Evolutionary conservation across 2,797 vertebrate species (phyloP), one percentile per base, ranked within the genome.

Genomic region (Decapterus maruadsi): DNA sequence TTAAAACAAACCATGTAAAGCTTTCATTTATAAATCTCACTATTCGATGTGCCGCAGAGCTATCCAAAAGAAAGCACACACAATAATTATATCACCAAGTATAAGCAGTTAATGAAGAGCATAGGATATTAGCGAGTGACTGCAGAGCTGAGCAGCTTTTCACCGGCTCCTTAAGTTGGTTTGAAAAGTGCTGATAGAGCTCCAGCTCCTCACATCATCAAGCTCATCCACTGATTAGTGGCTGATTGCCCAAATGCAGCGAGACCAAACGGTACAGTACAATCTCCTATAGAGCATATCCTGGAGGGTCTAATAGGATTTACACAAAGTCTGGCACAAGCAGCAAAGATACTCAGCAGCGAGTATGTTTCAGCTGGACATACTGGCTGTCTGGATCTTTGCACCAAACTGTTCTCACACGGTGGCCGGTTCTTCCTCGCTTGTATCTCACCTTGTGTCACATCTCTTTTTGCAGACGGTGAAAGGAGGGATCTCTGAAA

Each of bases 401-500:
- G 34, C 40, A 19, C n/a, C n/a, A 22, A 3, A 14, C 29, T 38
- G 10, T 20, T 29, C 38, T 75, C 36, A 38, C 42, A 10, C 2
- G 3, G 11, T 36, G 6, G 46, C 50, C 6, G 29, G 31, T 34
- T 20, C 56, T 68, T 8, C 6, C 8, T 2, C 40, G 40, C 51
- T 16, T 34, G 42, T 62, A 7, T 65, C 48, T 62, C 1, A 61
- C 50, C n/a, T 73, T 64, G 8, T 76, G 14, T 68, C 13, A 2
- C 77, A 20, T 83, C 48, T 81, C n/a, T 84, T 48, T 48, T 80
- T 78, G 29, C 19, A 90, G 98, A 99, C 97, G 72, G 97, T 99
- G 73, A 99, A 99, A 95, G 98, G 98, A 80, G 98, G 98, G 22
- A 97, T 99, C 82, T 99, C 98, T 16, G 98, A 99, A 94, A 99